Evolutionary conservation across 2,113 vertebrate species (phyloP).

Genomic region (Caracal caracal): DNA sequence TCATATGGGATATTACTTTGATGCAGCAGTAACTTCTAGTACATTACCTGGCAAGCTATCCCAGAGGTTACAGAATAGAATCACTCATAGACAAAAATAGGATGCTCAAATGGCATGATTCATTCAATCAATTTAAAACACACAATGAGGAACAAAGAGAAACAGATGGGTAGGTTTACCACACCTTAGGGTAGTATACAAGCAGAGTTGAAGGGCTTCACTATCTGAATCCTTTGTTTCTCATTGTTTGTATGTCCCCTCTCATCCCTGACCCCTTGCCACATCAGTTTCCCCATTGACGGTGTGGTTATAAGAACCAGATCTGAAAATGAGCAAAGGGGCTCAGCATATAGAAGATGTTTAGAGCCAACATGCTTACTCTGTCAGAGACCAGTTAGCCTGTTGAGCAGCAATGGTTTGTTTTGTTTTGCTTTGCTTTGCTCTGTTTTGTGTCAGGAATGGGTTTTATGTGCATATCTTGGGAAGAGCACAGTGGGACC

Average conservation of each 20-base stretch:
- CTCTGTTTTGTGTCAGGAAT: not conserved
- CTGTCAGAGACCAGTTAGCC: not conserved
- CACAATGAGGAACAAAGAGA: not conserved
- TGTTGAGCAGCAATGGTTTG: not conserved
- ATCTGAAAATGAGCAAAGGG: not conserved
- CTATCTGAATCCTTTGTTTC: not conserved
- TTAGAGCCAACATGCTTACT: not conserved
- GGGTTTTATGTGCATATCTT: not conserved
- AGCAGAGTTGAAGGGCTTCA: not conserved
- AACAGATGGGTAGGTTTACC: not conserved
- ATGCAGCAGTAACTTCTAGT: not conserved
- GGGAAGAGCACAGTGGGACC: not conserved
- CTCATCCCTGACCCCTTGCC: no score
- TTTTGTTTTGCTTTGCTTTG: not conserved
- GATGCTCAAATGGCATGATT: not conserved
- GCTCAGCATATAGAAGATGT: not conserved
- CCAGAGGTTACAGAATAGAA: not conserved
- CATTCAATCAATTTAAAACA: not conserved
- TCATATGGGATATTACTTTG: not conserved
- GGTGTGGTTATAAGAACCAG: not conserved
- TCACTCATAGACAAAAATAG: not conserved
- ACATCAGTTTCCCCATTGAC: not conserved
- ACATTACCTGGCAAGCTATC: not conserved
- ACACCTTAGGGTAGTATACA: not conserved
- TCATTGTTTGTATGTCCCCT: not conserved